Conservation (phyloP, 2,113 vertebrate genomes). For the Puntigrus tetrazona region DNA sequence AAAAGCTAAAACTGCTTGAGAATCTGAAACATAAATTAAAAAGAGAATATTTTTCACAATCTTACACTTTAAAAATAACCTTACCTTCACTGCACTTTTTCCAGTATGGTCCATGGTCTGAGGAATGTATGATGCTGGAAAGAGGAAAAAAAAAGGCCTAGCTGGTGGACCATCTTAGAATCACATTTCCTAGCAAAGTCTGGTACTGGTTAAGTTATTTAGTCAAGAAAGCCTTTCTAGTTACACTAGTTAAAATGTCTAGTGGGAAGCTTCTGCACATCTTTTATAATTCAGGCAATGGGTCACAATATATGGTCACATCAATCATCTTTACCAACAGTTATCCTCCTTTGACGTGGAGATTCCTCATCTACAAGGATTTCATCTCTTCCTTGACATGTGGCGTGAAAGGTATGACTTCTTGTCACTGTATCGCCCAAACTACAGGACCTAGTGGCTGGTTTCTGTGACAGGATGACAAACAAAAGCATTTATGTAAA, state of each 20-base stretch:
- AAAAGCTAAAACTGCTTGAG: neutral
- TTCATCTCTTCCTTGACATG: conserved; percentile 44
- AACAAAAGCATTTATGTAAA: neutral
- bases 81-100: conserved; percentile 73
- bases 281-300: neutral
- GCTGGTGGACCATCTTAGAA: neutral
- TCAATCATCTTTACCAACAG: conserved; percentile 59
- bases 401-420: conserved; percentile 60
- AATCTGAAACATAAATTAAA: neutral
- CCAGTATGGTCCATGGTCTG: conserved; percentile 68
- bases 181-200: neutral
- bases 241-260: neutral
- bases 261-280: no score
- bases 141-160: conserved; percentile 34
- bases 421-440: conserved; percentile 53
- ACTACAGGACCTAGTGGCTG: conserved; percentile 63
- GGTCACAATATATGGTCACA: neutral
- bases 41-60: neutral
- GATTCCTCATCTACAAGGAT: conserved; percentile 41
- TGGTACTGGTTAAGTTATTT: neutral
- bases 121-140: conserved; percentile 71
- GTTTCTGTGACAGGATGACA: conserved; percentile 57
- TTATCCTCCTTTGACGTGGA: conserved; percentile 57
- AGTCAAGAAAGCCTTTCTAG: neutral
- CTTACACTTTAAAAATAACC: conserved; percentile 28